Evolutionary conservation across 2,797 vertebrate genomes (phyloP).

Genomic region (Coregonus sp.): DNA sequence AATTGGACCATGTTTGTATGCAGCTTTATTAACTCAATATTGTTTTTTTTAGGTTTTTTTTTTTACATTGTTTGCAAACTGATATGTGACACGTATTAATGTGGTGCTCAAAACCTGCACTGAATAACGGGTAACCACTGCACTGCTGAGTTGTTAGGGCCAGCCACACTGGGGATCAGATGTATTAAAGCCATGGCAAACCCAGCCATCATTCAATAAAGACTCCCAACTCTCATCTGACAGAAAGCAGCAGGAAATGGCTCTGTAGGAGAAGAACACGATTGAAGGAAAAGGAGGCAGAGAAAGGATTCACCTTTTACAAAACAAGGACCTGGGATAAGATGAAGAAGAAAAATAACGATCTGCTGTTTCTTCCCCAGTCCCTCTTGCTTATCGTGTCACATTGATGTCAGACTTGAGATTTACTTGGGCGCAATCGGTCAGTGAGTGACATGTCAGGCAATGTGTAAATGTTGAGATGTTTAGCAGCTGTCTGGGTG

Average conservation of each 20-base stretch:
- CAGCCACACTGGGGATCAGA: background rate
- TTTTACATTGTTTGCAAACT: too few relatives aligned
- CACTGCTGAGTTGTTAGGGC: background rate
- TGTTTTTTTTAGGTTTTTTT: too few relatives aligned
- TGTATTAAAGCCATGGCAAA: background rate
- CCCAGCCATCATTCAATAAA: background rate
- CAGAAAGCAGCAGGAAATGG: slow-evolving; percentile 25
- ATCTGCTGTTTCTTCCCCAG: slow-evolving; percentile 18
- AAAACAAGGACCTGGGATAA: slow-evolving; percentile 28
- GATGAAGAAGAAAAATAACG: slow-evolving; percentile 22
- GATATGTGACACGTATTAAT: too few relatives aligned
- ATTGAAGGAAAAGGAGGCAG: slow-evolving; percentile 12
- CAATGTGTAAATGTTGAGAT: slow-evolving; percentile 64
- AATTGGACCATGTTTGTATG: too few relatives aligned
- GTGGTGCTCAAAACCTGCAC: too few relatives aligned
- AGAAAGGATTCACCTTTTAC: slow-evolving; percentile 32
- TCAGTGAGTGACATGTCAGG: slow-evolving; percentile 64
- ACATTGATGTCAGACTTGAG: slow-evolving; percentile 46
- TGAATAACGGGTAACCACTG: too few relatives aligned
- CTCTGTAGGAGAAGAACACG: slow-evolving; percentile 27
- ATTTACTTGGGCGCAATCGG: slow-evolving; percentile 68
- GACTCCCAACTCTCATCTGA: slow-evolving; percentile 28
- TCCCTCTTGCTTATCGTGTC: slow-evolving; percentile 35
- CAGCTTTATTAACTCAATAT: too few relatives aligned
- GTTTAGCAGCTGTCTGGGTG: slow-evolving; percentile 73